Percentiles rank a stretch among this genome's conserved stretches.
Conservation (phyloP, 1,140 invertebrate species). For the Chrysopa pallens region DNA sequence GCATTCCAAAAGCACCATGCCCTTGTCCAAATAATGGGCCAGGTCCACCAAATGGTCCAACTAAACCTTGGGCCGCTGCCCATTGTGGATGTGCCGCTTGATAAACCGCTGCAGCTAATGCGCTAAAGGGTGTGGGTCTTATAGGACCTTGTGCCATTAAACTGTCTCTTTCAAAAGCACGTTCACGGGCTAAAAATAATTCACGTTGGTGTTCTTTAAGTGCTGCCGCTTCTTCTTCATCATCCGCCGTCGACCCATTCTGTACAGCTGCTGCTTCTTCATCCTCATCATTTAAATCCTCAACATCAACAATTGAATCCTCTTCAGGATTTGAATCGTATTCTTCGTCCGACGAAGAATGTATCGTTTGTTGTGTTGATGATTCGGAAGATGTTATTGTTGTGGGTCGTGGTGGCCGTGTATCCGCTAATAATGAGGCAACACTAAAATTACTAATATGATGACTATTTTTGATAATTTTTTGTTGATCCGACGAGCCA, state of each 20-base stretch:
- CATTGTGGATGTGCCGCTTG: slow-evolving; percentile 22
- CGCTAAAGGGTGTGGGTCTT: slow-evolving; percentile 44
- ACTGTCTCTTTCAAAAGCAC: slow-evolving; percentile 14
- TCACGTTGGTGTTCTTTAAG: slow-evolving; percentile 1
- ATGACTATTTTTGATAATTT: slow-evolving; percentile 13
- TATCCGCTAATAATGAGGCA: slow-evolving; percentile 44
- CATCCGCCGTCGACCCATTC: slow-evolving; percentile 17
- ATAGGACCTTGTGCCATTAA: slow-evolving; percentile 33
- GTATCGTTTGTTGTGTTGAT: slow-evolving; percentile 17
- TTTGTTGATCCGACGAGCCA: too few species aligned
- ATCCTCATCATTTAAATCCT: slow-evolving; percentile 35
- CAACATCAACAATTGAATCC: slow-evolving; percentile 46
- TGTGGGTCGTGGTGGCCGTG: slow-evolving; percentile 24
- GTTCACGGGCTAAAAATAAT: slow-evolving; percentile 4
- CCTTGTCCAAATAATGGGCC: slow-evolving; percentile 30
- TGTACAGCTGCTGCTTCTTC: slow-evolving; percentile 1
- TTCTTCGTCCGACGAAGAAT: slow-evolving; percentile 36
- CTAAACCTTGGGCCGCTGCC: slow-evolving; percentile 37
- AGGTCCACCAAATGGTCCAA: slow-evolving; percentile 25
- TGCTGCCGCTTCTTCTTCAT: slow-evolving; percentile 16
- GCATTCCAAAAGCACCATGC: slow-evolving; percentile 31
- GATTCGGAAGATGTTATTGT: slow-evolving; percentile 16
- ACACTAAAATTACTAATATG: slow-evolving; percentile 44
- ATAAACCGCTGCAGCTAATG: slow-evolving; percentile 35
- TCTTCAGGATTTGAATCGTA: slow-evolving; percentile 40